phyloP scores from a whole-genome alignment of 2,888 invertebrate genomes.

The Hydriomena furcata region DNA sequence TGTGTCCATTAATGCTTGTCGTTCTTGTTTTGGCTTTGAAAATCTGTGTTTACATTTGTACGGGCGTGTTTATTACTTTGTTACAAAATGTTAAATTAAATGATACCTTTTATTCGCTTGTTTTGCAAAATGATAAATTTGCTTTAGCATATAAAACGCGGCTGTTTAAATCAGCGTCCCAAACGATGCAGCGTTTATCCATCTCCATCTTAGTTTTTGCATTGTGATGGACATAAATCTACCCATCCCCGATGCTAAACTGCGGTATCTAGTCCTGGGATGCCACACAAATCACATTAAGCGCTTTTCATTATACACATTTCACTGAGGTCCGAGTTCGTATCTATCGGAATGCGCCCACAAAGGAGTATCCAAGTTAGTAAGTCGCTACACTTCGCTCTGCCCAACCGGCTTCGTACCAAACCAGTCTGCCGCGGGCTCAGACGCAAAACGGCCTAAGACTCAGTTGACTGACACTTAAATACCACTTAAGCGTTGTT shows the following conservation, averaged over 20 bases:
- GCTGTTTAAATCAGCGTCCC: conserved; percentile 10
- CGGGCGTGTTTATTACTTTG: conserved; percentile 23
- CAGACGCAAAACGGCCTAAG: conserved; percentile 60
- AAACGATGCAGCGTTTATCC: conserved; percentile 8
- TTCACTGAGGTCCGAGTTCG: conserved; percentile 66
- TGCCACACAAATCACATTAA: conserved; percentile 78
- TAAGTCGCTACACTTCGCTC: conserved; percentile 69
- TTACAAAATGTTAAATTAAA: conserved; percentile 24
- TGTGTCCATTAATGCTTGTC: conserved; percentile 65
- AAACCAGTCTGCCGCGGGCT: conserved; percentile 62
- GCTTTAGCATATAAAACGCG: conserved; percentile 13
- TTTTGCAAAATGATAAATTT: conserved; percentile 14
- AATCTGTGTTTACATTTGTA: conserved; percentile 40
- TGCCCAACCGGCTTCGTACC: conserved; percentile 72
- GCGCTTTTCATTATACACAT: conserved; percentile 79
- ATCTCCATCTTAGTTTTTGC: conserved; percentile 21
- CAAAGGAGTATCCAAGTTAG: conserved; percentile 74
- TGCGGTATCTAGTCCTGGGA: conserved; percentile 45
- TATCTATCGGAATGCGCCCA: conserved; percentile 80
- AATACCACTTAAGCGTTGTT: conserved; percentile 78
- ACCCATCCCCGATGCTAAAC: conserved; percentile 35
- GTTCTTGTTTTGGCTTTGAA: conserved; percentile 52
- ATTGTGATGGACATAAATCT: conserved; percentile 43
- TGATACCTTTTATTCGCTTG: conserved; percentile 11
- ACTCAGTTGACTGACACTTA: conserved; percentile 80